Conservation (phyloP, 2,113 vertebrate species). For the Meleagris gallopavo region DNA sequence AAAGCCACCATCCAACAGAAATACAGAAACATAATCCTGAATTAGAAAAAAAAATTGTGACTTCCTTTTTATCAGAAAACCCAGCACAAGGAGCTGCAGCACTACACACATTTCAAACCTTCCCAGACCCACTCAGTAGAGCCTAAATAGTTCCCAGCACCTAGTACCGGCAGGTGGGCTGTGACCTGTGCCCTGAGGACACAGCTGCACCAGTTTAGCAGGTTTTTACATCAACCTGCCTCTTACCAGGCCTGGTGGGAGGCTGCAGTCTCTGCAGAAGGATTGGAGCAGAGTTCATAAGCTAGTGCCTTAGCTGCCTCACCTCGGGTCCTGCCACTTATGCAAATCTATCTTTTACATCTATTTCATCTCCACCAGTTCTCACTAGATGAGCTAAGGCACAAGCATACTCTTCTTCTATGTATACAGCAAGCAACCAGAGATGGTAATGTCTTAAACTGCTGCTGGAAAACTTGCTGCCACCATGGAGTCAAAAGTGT, state of each 20-base stretch:
- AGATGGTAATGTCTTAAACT: not conserved
- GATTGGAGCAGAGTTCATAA: too few relatives aligned
- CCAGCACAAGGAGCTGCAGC: accelerated
- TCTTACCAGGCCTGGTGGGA: not conserved
- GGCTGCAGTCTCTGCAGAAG: accelerated
- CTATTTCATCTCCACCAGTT: not conserved
- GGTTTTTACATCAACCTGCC: not conserved
- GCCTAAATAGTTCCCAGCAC: not conserved
- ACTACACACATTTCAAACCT: accelerated
- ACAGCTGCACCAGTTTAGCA: not conserved
- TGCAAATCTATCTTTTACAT: not conserved
- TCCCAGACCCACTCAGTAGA: accelerated
- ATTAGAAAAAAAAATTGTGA: not conserved
- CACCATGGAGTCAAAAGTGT: not conserved
- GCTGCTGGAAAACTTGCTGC: not conserved
- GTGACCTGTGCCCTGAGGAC: accelerated
- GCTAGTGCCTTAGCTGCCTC: not conserved
- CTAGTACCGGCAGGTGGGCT: not conserved
- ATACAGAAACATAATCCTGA: not conserved
- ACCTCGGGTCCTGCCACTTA: not conserved
- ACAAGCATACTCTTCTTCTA: not conserved
- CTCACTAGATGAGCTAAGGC: not conserved
- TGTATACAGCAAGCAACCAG: not conserved
- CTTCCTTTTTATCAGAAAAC: not conserved
- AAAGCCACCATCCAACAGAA: not conserved